Evolutionary conservation across 2,888 invertebrate species (phyloP).

Genomic region (Aquatica leii): DNA sequence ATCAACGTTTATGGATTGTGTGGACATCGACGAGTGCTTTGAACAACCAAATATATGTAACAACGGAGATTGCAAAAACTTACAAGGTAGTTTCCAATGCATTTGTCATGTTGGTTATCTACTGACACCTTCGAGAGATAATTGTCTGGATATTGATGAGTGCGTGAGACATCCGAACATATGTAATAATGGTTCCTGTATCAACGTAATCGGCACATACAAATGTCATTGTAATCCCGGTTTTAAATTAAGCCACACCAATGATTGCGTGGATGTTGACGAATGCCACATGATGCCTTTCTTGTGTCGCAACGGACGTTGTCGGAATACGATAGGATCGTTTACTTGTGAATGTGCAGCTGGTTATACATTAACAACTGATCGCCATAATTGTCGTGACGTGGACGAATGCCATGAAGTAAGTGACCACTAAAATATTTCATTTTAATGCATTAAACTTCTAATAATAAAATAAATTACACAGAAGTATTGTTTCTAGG

Average conservation of each 20-base stretch:
- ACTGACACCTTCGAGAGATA: slow-evolving; percentile 70
- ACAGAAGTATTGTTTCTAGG: slow-evolving; percentile 56
- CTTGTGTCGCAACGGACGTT: slow-evolving; percentile 86
- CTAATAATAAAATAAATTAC: no score
- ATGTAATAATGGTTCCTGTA: slow-evolving; percentile 80
- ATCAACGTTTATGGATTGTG: slow-evolving; percentile 67
- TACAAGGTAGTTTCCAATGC: slow-evolving; percentile 81
- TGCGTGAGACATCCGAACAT: slow-evolving; percentile 75
- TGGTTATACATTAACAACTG: slow-evolving; percentile 77
- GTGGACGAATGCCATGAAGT: slow-evolving; percentile 80
- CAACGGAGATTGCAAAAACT: slow-evolving; percentile 81
- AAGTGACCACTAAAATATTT: slow-evolving; percentile 35
- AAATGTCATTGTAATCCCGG: slow-evolving; percentile 79
- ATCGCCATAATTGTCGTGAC: slow-evolving; percentile 81
- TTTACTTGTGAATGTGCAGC: slow-evolving; percentile 83
- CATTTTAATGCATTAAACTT: not conserved
- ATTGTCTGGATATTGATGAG: slow-evolving; percentile 78
- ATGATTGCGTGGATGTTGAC: slow-evolving; percentile 83
- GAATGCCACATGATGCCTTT: slow-evolving; percentile 86
- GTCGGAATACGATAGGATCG: slow-evolving; percentile 80
- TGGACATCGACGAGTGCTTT: slow-evolving; percentile 78
- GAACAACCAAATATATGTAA: slow-evolving; percentile 73
- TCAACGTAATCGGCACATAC: slow-evolving; percentile 75
- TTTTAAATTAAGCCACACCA: slow-evolving; percentile 78
- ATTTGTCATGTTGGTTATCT: slow-evolving; percentile 78